Percentiles rank a stretch among this genome's conserved stretches.
Conservation (phyloP, 2,888 invertebrate genomes). For the Pachliopta kotzebuea region DNA sequence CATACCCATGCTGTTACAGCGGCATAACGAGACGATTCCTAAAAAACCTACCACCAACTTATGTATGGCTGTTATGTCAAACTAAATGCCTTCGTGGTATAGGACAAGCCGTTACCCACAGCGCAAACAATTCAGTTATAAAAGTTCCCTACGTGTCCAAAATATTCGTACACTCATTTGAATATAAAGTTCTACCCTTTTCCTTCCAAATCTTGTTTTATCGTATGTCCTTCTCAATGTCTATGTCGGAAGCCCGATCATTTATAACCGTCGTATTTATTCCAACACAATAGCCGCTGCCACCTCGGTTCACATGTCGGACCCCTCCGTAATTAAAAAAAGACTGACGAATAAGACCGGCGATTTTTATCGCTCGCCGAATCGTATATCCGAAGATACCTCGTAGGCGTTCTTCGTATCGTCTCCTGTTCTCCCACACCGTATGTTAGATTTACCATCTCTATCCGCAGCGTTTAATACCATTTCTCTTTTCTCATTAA, state of each 20-base stretch:
- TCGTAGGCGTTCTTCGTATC: slow-evolving; percentile 69
- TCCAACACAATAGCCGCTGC: slow-evolving; percentile 67
- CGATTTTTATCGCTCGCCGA: slow-evolving; percentile 78
- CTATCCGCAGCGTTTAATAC: slow-evolving; percentile 47
- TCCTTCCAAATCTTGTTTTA: slow-evolving; percentile 45
- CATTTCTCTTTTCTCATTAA: slow-evolving; percentile 67
- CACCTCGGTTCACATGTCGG: slow-evolving; percentile 71
- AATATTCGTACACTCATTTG: slow-evolving; percentile 42
- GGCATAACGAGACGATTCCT: no score
- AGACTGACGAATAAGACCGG: slow-evolving; percentile 77
- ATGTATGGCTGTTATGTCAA: no score
- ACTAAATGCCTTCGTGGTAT: no score
- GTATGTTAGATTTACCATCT: slow-evolving; percentile 45
- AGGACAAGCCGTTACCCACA: no score
- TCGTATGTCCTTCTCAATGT: slow-evolving; percentile 56
- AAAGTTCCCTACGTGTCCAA: slow-evolving; percentile 37
- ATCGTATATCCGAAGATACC: slow-evolving; percentile 69
- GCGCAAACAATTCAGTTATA: no score
- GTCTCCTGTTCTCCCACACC: slow-evolving; percentile 56
- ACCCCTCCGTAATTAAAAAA: slow-evolving; percentile 78
- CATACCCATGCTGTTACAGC: no score
- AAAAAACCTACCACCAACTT: no score
- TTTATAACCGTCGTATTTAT: slow-evolving; percentile 72
- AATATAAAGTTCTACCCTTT: slow-evolving; percentile 40
- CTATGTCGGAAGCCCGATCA: slow-evolving; percentile 54